Evolutionary conservation across 2,888 invertebrate genomes (phyloP), one percentile per base, ranked within the genome.

Genomic region (Caenorhabditis becei): DNA sequence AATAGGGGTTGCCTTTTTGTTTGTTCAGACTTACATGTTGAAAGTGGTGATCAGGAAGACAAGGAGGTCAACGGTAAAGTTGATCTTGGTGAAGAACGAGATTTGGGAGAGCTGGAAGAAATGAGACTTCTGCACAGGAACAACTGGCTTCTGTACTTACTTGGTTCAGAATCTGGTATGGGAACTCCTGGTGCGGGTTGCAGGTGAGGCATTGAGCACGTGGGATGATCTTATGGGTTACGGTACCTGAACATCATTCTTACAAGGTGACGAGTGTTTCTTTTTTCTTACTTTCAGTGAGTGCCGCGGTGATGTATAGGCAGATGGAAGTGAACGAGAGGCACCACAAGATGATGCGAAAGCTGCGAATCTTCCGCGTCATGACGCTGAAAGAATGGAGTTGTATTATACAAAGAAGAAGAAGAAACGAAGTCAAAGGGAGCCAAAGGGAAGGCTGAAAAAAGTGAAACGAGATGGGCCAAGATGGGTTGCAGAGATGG

Each of bases 31-130:
- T 61, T 53, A 75, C 75, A 75, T 26, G 24, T 61, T 75, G 54
- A 66, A 66, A 3, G 66, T 75, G 24, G 75, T 66, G 47, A 75
- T 66, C n/a, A 66, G n/a, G 28, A 75, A 66, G 24, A 75, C 37
- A 14, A 59, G 28, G 8, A 75, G 14, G 32, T 75, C 75, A 3
- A 75, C 75, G 4, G 53, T 66, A n/a, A 75, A 75, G 23, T 75
- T 75, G 66, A 75, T 67, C 16, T 75, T 75, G 32, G 66, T 67
- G 53, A 75, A 75, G 61, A 75, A 66, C 14, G 75, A 75, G 47
- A 75, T 75, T 18, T 75, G 75, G 37, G 66, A 66, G 44, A 75
- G 75, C 61, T 75, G 71, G 20, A 70, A 70, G 18, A 28, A 10
- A n/a, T n/a, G n/a, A n/a, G n/a, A n/a, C n/a, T n/a, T n/a, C n/a